phyloP scores from a whole-genome alignment of 1,140 invertebrate species.

The Dendrolimus punctatus region DNA sequence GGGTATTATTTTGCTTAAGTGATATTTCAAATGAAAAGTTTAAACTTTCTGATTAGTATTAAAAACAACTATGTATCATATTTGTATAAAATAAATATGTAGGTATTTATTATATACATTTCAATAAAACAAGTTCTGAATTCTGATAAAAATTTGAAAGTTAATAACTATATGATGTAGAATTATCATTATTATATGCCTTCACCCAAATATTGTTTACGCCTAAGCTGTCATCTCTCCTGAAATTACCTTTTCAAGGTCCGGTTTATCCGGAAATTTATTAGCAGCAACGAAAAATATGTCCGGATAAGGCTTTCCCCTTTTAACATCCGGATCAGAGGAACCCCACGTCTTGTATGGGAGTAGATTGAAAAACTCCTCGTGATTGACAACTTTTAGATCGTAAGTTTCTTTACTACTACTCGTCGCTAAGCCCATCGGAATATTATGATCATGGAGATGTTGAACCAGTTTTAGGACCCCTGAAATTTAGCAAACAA shows the following conservation, averaged over 20 bases:
- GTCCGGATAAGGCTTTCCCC: constrained; percentile 85
- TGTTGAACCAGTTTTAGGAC: constrained; percentile 77
- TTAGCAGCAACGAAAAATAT: constrained; percentile 82
- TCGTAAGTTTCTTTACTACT: constrained; percentile 75
- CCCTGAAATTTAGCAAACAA: constrained; percentile 22
- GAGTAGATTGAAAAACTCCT: constrained; percentile 78
- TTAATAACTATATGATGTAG: no score
- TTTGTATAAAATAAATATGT: no score
- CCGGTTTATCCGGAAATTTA: constrained; percentile 76
- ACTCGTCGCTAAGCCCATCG: constrained; percentile 83
- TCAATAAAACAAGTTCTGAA: no score
- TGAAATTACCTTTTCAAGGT: constrained; percentile 62
- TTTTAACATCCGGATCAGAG: constrained; percentile 81
- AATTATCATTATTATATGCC: no score
- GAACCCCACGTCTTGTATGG: constrained; percentile 78
- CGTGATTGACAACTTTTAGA: constrained; percentile 79
- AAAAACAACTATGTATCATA: no score
- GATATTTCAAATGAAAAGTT: no score
- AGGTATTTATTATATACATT: no score
- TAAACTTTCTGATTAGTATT: no score
- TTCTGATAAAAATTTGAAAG: no score
- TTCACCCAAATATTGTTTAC: no score
- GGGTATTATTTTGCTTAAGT: no score
- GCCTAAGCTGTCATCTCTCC: no score
- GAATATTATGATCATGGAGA: constrained; percentile 76